Percentiles rank a stretch among this genome's conserved stretches.
Conservation (phyloP, 2,113 vertebrate genomes). For the Leucoraja erinaceus region DNA sequence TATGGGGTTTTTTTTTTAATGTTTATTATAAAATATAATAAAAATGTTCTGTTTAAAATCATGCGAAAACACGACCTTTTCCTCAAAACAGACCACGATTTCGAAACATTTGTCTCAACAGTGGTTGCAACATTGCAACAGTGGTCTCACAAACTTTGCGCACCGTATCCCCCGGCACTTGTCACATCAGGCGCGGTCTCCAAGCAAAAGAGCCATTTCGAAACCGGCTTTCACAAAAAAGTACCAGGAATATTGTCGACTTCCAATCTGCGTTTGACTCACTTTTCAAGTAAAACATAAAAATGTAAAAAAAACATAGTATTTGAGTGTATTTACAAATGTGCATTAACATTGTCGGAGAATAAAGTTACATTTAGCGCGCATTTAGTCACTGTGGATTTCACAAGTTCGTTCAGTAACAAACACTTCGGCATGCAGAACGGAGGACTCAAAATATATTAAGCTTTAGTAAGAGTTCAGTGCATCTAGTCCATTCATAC, state of each 20-base stretch:
- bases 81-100: neutral
- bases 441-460: conserved; percentile 24
- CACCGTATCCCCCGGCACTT: neutral
- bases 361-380: conserved; percentile 15
- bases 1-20: neutral
- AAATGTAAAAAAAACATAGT: neutral
- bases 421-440: neutral
- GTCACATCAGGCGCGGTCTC: conserved; percentile 82
- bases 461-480: conserved; percentile 6
- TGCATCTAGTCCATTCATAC: conserved; percentile 49
- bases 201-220: conserved; percentile 80
- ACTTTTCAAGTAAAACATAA: neutral
- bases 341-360: neutral
- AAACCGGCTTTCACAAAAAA: conserved; percentile 87
- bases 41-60: neutral
- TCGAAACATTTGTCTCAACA: neutral
- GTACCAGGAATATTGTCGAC: conserved; percentile 54
- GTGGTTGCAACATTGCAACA: neutral
- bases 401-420: neutral
- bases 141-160: neutral
- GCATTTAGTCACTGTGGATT: neutral
- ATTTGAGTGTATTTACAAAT: conserved; percentile 4
- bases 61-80: neutral
- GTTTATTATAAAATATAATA: conserved; percentile 32
- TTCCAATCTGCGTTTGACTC: neutral